Percentiles rank a stretch among this genome's conserved stretches.
Conservation (phyloP, 2,113 vertebrate genomes). For the Parus major region DNA sequence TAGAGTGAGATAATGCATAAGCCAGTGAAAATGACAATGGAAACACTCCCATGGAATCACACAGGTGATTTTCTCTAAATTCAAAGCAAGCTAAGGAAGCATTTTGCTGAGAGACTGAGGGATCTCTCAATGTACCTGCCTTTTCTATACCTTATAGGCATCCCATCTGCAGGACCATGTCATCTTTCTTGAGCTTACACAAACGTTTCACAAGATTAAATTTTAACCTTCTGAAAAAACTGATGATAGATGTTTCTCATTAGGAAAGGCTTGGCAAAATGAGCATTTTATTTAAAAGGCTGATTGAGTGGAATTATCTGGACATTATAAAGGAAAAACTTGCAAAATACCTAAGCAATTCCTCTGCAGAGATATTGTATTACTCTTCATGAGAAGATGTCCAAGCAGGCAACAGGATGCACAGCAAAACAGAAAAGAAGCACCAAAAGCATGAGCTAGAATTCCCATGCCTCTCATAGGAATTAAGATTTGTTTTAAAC, state of each 20-base stretch:
- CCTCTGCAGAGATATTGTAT: neutral
- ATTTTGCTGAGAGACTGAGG: neutral
- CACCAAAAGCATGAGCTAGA: neutral
- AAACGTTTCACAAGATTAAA: neutral
- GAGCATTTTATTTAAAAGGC: neutral
- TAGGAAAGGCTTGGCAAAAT: neutral
- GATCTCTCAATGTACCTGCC: neutral
- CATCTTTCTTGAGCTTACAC: neutral
- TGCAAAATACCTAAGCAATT: neutral
- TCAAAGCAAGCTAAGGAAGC: neutral
- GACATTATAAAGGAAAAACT: neutral
- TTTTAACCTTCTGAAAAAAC: neutral
- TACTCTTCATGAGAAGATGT: neutral
- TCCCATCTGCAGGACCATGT: neutral
- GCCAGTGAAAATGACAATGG: neutral
- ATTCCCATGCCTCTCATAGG: neutral
- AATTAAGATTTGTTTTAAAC: neutral
- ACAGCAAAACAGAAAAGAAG: neutral
- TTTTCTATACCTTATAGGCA: neutral
- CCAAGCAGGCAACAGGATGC: neutral
- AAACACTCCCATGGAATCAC: neutral
- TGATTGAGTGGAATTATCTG: neutral
- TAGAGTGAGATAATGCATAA: neutral
- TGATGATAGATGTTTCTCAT: neutral
- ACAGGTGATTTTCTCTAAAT: neutral